Evolutionary conservation across 2,797 vertebrate species (phyloP), one percentile per base, ranked within the genome.

Genomic region (Bradypodion pumilum): DNA sequence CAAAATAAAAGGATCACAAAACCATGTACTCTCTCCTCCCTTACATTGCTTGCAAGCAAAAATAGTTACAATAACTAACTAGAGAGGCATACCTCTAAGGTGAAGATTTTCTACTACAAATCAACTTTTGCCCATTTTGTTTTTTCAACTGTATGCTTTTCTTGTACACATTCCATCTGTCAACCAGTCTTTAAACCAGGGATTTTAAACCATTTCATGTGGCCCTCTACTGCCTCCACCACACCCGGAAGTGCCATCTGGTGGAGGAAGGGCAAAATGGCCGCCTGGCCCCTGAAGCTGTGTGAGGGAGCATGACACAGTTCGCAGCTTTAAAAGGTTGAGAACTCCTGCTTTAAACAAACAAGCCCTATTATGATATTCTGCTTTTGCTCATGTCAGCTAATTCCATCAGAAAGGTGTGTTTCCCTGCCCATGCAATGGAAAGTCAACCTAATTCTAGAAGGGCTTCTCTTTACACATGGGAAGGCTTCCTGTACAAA

Each of bases 1-100:
- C 25, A 74, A 80, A 79, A 79, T 74, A 4, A 65, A 85, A 40
- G 60, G n/a, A 5, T 66, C 27, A n/a, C 60, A 65, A 79, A 80
- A 32, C 25, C 44, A 19, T 66, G 60, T 56, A 68, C 9, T 60
- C 78, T 59, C 52, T 70, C 35, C 9, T 40, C 62, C 25, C 19
- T 49, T 81, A 68, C 16, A 21, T 35, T 68, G 70, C 16, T 59
- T 75, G 40, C 29, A 68, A 68, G 29, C 63, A 75, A 42, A 74
- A 60, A 13, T 68, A 85, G n/a, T 69, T 59, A 68, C 21, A 42
- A 35, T 65, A 74, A 80, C 35, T 37, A 75, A 52, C 52, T 19
- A 74, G 13, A 52, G 69, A 56, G 52, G 52, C 52, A 56, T 19
- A 13, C 15, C 49, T 56, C 69, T 29, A 21, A 21, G 37, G 44